Percentiles rank a stretch among this genome's conserved stretches.
Evolutionary conservation across 2,888 invertebrate genomes (phyloP).

Genomic region (Flabesymbios commensalis): DNA sequence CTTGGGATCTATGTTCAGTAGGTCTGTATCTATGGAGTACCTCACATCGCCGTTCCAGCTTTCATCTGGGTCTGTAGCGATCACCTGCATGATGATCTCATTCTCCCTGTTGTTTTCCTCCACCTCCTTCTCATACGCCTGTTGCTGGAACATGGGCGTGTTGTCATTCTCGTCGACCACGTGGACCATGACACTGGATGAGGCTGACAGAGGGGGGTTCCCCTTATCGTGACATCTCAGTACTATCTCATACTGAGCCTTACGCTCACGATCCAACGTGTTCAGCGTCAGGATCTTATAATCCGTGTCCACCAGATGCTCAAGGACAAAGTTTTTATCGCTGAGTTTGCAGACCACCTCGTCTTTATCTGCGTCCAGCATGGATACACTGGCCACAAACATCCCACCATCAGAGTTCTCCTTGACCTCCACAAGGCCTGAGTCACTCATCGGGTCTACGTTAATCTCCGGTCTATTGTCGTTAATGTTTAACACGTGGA

Average conservation of each 20-base stretch:
- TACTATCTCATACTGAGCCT: constrained; percentile 39
- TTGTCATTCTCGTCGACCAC: constrained; percentile 56
- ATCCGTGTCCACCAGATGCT: not conserved
- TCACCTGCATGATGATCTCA: constrained; percentile 4
- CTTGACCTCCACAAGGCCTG: constrained; percentile 15
- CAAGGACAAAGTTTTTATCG: constrained; percentile 2
- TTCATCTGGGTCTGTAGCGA: constrained; percentile 10
- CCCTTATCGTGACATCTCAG: constrained; percentile 53
- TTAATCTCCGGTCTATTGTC: constrained; percentile 32
- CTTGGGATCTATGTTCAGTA: constrained; percentile 8
- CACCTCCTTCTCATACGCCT: constrained; percentile 39
- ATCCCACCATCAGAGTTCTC: constrained; percentile 18
- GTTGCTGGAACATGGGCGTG: constrained; percentile 41
- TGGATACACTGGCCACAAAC: constrained; percentile 29
- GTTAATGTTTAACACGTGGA: constrained; percentile 32
- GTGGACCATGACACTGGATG: constrained; percentile 42
- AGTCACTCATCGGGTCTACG: constrained; percentile 27
- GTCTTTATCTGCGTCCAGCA: constrained; percentile 29
- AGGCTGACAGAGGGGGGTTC: constrained; percentile 40
- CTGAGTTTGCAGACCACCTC: constrained; percentile 17
- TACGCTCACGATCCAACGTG: constrained; percentile 47
- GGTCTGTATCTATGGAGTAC: constrained; percentile 22
- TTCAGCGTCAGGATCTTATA: constrained; percentile 5
- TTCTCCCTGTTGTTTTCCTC: constrained; percentile 42
- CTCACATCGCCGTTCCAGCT: constrained; percentile 9